Evolutionary conservation across 1,140 invertebrate genomes (phyloP).

Genomic region (Contarinia nasturtii): DNA sequence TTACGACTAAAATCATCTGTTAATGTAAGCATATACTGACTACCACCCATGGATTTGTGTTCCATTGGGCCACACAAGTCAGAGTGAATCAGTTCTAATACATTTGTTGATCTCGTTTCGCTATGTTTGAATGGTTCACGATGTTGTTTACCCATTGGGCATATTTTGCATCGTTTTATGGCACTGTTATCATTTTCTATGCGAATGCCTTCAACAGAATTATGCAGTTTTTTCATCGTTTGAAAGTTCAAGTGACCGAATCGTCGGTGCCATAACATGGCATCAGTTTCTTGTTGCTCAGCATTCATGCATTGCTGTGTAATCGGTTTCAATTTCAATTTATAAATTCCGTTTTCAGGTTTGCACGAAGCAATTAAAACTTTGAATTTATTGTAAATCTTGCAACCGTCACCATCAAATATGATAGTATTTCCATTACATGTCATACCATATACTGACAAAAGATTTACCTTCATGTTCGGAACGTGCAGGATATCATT

Average conservation of each 20-base stretch:
- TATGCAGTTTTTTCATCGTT: neutral
- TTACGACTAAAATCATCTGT: slow-evolving; percentile 23
- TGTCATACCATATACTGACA: slow-evolving; percentile 7
- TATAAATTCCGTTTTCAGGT: neutral
- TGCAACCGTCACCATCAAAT: neutral
- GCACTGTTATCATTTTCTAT: neutral
- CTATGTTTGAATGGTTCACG: slow-evolving; percentile 3
- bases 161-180: slow-evolving; percentile 11
- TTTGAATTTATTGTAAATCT: neutral
- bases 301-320: neutral
- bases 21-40: slow-evolving; percentile 19
- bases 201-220: neutral
- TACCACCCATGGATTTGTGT: slow-evolving; percentile 11
- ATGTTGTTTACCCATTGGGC: slow-evolving; percentile 10
- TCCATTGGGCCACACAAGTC: slow-evolving; percentile 17
- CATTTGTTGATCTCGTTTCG: too few species aligned
- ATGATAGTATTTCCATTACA: neutral
- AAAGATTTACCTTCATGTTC: slow-evolving; percentile 6
- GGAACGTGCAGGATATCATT: slow-evolving; percentile 5
- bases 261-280: slow-evolving; percentile 17
- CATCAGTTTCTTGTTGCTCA: neutral
- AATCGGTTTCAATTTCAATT: neutral
- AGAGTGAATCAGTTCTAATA: slow-evolving; percentile 11
- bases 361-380: neutral
- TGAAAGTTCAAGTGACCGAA: slow-evolving; percentile 18